Base-by-base conservation (phyloP, 2,888 invertebrate species). In the Eupithecia inturbata region DNA sequence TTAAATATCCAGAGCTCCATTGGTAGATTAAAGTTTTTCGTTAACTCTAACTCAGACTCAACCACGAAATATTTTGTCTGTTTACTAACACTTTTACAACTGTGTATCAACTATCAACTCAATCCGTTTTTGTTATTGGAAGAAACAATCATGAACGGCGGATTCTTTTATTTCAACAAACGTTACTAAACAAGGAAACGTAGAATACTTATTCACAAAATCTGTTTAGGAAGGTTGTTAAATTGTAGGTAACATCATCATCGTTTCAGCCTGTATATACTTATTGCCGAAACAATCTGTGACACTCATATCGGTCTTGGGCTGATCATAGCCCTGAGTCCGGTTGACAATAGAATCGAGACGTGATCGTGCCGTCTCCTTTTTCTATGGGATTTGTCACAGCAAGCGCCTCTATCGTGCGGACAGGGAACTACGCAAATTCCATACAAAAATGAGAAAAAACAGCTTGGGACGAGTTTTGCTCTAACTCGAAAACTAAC, bases 121-220 rank as follows among this genome's bases (percentile, higher is more conserved):
- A n/a, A 36, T 36, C 36, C n/a, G n/a, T 66, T 66, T 68, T 78
- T 80, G 80, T 81, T 80, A 79, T 76, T 33, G 22, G 71, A 75
- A 68, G 72, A 79, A 78, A 83, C 79, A 82, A 81, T 77, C 72
- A 70, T 62, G 39, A 31, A 75, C 63, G 62, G 60, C 71, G 76
- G 75, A 79, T 79, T 79, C 73, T 39, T 67, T 73, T 75, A 78
- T 72, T 72, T 72, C 71, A 78, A 72, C 76, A 77, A 68, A 45
- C 63, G 26, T 31, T 22, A 66, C 39, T 41, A 36, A 66, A 39
- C 16, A 62, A 31, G 62, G 45, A 36, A 60, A 60, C 14, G 19
- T 31, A 19, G 31, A 62, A 57, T 26, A 39, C 39, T 36, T 39
- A 26, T 57, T 53, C 22, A 12, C 53, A n/a, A 53, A 53, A 10